Evolutionary conservation across 2,113 vertebrate genomes (phyloP).

Genomic region (Lepidothrix coronata): DNA sequence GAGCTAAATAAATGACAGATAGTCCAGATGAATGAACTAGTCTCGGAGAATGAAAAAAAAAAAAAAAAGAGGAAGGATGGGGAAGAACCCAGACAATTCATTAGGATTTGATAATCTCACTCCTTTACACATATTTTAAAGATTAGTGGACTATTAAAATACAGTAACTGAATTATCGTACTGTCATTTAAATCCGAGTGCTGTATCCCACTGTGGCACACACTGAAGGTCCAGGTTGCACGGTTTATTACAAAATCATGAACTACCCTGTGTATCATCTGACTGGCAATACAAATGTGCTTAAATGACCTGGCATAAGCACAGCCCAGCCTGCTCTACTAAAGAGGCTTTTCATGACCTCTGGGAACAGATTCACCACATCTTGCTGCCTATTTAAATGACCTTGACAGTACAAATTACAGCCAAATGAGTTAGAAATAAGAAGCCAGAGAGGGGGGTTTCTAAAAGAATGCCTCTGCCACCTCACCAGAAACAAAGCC

Average conservation of each 20-base stretch:
- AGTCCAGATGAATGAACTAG: background rate
- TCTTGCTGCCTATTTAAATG: slow-evolving; percentile 57
- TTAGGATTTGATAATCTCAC: background rate
- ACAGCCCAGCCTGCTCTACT: slow-evolving; percentile 13
- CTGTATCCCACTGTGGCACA: background rate
- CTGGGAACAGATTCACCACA: slow-evolving; percentile 43
- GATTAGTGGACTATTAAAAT: background rate
- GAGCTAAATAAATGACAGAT: background rate
- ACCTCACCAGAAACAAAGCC: slow-evolving; percentile 34
- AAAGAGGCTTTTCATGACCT: slow-evolving; percentile 68
- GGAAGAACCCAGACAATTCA: background rate
- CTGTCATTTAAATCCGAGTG: background rate
- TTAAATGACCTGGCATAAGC: slow-evolving; percentile 57
- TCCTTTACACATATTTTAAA: slow-evolving; percentile 1
- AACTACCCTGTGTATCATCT: slow-evolving; percentile 6
- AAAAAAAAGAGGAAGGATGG: background rate
- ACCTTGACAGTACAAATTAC: slow-evolving; percentile 60
- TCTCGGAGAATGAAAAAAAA: background rate
- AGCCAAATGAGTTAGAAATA: slow-evolving; percentile 41
- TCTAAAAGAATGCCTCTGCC: background rate
- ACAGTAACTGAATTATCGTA: background rate
- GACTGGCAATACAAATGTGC: slow-evolving; percentile 50
- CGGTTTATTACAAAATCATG: slow-evolving; percentile 21
- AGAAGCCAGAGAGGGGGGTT: background rate
- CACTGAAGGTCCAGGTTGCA: background rate